Base-by-base conservation (phyloP, 2,888 invertebrate species). In the Lissonota sp. region DNA sequence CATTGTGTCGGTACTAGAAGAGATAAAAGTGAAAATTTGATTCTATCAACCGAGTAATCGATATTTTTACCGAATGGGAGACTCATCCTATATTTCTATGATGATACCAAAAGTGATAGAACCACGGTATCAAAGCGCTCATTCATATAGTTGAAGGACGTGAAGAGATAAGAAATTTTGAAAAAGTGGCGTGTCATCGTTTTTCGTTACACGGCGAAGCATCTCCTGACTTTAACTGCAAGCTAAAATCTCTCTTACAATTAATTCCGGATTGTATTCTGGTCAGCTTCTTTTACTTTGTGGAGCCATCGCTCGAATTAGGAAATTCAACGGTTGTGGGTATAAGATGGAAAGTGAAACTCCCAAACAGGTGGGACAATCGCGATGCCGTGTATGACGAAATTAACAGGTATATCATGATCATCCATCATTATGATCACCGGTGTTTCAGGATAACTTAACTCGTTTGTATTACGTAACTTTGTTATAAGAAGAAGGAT, bases 151-250 rank as follows among this genome's bases (percentile, higher is more conserved):
- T n/a, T n/a, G n/a, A n/a, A n/a, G n/a, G n/a, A n/a, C n/a, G n/a
- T n/a, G n/a, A n/a, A n/a, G n/a, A n/a, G n/a, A n/a, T n/a, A n/a
- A n/a, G n/a, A n/a, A n/a, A n/a, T n/a, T n/a, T n/a, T n/a, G n/a
- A n/a, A n/a, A n/a, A n/a, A 79, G 73, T 62, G 83, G 58, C 74
- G 60, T 71, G 80, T 76, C 75, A n/a, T 62, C 75, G 57, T 80
- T n/a, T n/a, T n/a, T 80, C 80, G 80, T 80, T 72, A 80, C 80
- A 80, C 66, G 44, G 72, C 62, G 67, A 76, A 76, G 77, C 72
- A n/a, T n/a, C n/a, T n/a, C n/a, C n/a, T n/a, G n/a, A n/a, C n/a
- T n/a, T n/a, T n/a, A n/a, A n/a, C n/a, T n/a, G n/a, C n/a, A n/a
- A n/a, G n/a, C n/a, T n/a, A n/a, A n/a, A n/a, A n/a, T 75, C 60